Evolutionary conservation across 2,113 vertebrate genomes (phyloP), one percentile per base, ranked within the genome.

Genomic region (Chaetops frenatus): DNA sequence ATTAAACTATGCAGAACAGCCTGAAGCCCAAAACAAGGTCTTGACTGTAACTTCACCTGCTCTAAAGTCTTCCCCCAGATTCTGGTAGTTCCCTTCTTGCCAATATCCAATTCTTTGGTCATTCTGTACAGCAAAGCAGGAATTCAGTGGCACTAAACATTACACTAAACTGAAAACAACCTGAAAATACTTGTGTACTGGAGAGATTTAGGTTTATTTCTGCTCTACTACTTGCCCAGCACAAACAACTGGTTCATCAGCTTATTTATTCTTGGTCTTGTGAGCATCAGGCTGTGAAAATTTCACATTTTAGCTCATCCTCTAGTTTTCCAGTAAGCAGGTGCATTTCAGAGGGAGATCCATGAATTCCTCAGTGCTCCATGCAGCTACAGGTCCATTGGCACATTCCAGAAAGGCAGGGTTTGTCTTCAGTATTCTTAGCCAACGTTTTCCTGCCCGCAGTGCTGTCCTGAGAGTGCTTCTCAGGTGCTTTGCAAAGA

Each of bases 361-460:
- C 38, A 5, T 15, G 3, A 87, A 70, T 65, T 48, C 64, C 33
- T 47, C 15, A 5, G 77, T 53, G 62, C 29, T 72, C 29, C 0
- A 0, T 47, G 67, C 81, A 60, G 47, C 60, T 50, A 8, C 51
- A 35, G 64, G 22, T 45, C 54, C 0, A 0, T 31, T 84, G 45
- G 17, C 51, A 74, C 44, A 2, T 56, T 73, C 54, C 60, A 81
- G 25, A 15, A 38, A 23, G 27, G 24, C 58, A 44, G 23, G 9
- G 1, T 50, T 85, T 74, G 28, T 64, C 66, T 69, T 62, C 61
- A 25, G 20, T 73, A 64, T 48, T 70, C 92, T 81, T 48, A 78
- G 54, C 85, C 73, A 85, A 65, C 77, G 20, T 31, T 90, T 73
- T 77, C 64, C 65, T 81, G 76, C 6, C 62, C 0, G 0, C 22